Conservation (phyloP, 2,113 vertebrate species). For the Eptesicus fuscus region DNA sequence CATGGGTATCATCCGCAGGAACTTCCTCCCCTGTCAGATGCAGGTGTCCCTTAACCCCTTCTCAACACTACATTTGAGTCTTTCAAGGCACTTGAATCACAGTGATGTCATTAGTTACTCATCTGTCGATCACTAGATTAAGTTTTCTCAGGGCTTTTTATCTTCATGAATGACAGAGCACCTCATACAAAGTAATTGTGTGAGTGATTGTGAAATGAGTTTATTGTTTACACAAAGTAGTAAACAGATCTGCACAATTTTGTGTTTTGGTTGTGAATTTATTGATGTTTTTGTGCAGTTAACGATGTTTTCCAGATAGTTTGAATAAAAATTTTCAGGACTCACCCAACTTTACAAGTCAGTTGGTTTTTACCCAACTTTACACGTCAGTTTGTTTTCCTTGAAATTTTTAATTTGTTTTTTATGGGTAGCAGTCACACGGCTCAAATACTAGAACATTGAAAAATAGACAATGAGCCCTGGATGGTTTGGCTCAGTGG, state of each 20-base stretch:
- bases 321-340: not conserved
- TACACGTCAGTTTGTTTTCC: not conserved
- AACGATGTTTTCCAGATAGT: not conserved
- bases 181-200: no score
- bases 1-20: not conserved
- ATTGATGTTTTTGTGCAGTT: not conserved
- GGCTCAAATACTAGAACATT: not conserved
- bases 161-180: not conserved
- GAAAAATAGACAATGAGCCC: no score
- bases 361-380: not conserved
- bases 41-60: no score
- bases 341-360: not conserved
- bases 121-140: not conserved
- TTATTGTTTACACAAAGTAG: not conserved
- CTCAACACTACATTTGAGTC: not conserved
- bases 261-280: not conserved
- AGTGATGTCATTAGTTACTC: not conserved
- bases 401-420: not conserved
- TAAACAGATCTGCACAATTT: not conserved
- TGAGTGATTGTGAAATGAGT: not conserved
- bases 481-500: no score
- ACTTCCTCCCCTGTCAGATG: not conserved
- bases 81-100: not conserved
- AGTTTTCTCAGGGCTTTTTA: not conserved
- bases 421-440: not conserved